Evolutionary conservation across 1,140 invertebrate genomes (phyloP), one percentile per base, ranked within the genome.

Genomic region (Tigriopus japonicus): DNA sequence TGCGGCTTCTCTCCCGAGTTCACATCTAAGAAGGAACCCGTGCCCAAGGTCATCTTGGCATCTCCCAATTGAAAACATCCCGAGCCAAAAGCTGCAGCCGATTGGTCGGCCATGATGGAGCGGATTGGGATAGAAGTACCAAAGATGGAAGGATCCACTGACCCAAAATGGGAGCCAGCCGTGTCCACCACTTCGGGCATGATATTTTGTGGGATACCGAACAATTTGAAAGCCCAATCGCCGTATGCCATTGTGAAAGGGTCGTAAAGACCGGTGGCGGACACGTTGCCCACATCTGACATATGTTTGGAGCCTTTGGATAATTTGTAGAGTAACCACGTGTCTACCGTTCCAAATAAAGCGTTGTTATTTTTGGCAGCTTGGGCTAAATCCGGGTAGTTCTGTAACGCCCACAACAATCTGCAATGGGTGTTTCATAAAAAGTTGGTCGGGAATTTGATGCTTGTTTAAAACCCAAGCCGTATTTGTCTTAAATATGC

Each of bases 1-100:
- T 88, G 83, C 6, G 88, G 81, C 40, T 77, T 71, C 6, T 64
- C 65, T 1, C 86, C 87, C 1, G 88, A 93, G 67, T 94, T 88
- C 9, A 94, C 76, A 69, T 95, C 81, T 0, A 97, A 70, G 70
- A 98, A 97, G 0, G 85, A 86, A 0, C 94, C 92, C 0, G 92
- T 97, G 0, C 94, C 94, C 73, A 98, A 77, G 0, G 93, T 96
- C 15, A 93, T 72, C 69, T 96, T 97, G 0, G 93, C 75, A 68
- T 90, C 84, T 14, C 88, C 87, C 1, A 75, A 71, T 0, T 80
- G 69, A 68, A 86, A 90, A 68, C 87, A 92, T 63, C 86, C 84
- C 0, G 86, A 85, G 14, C 91, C 93, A 78, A 90, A 94, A 73
- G 93, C 81, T 1, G 93, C 87, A 0, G 88, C 86, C 49, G 89